Percentiles rank a stretch among this genome's conserved stretches.
Evolutionary conservation across 2,113 vertebrate species (phyloP).

Genomic region (Harpagus bidentatus): DNA sequence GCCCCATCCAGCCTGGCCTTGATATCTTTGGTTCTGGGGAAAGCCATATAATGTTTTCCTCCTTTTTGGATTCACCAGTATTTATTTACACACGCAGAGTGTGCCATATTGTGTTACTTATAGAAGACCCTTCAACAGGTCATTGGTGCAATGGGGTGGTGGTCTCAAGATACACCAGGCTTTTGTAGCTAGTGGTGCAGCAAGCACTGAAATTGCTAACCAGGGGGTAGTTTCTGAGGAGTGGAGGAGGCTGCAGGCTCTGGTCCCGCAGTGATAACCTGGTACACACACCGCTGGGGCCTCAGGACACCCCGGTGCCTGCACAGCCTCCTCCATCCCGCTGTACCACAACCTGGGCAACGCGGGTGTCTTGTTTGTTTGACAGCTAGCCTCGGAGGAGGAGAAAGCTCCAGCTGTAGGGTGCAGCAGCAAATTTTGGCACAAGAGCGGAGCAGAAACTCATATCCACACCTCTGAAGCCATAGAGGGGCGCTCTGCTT

Average conservation of each 20-base stretch:
- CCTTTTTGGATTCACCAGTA: not conserved
- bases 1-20: too few relatives aligned
- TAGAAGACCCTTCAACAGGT: not conserved
- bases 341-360: not conserved
- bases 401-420: not conserved
- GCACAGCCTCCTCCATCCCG: accelerated
- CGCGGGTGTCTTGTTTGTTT: accelerated
- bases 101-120: not conserved
- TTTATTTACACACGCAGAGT: not conserved
- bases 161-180: not conserved
- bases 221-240: not conserved
- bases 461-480: not conserved
- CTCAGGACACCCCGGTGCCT: not conserved
- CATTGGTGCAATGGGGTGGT: not conserved
- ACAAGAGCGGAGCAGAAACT: not conserved
- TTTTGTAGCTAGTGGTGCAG: not conserved
- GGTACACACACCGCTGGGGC: not conserved
- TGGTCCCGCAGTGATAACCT: not conserved
- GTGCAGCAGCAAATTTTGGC: not conserved
- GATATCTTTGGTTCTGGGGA: not conserved
- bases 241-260: not conserved
- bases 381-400: not conserved
- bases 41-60: not conserved
- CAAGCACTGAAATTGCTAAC: not conserved
- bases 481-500: not conserved